Conservation (phyloP, 2,888 invertebrate genomes). For the Brachycybe producta region DNA sequence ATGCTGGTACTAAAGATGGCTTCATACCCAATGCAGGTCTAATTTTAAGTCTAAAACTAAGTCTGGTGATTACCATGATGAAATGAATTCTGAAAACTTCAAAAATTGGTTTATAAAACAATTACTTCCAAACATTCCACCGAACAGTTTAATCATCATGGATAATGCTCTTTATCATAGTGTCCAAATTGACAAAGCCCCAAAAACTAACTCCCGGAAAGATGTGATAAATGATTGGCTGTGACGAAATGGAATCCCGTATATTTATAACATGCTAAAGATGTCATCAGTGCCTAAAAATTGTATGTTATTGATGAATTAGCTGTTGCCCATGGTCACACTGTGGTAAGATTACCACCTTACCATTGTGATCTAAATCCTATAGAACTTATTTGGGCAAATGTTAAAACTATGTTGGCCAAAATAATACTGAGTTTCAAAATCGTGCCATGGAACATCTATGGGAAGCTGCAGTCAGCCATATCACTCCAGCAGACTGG, state of each 20-base stretch:
- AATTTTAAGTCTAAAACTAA: conserved; percentile 7
- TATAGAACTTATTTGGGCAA: conserved; percentile 4
- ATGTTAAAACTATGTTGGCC: conserved; percentile 2
- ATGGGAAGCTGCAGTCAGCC: neutral
- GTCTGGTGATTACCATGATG: neutral
- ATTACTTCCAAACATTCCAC: conserved; percentile 11
- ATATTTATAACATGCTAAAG: neutral
- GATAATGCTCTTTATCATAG: conserved; percentile 16
- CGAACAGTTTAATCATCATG: conserved; percentile 15
- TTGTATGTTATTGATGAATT: neutral
- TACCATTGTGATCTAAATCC: conserved; percentile 12
- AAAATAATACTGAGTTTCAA: neutral
- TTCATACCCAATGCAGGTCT: conserved; percentile 1
- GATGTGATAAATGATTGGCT: neutral
- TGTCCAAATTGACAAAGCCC: conserved; percentile 2
- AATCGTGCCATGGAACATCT: neutral
- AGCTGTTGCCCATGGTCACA: neutral
- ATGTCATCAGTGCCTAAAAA: neutral
- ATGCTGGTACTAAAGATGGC: conserved; percentile 7
- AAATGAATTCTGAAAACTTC: conserved; percentile 2
- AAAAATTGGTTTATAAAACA: conserved; percentile 11
- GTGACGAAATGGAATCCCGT: neutral
- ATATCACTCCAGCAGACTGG: conserved; percentile 7
- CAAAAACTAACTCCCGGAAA: neutral
- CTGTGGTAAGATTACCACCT: conserved; percentile 9